These are phyloP conservation scores for Drosophila guanche DNA, from an alignment of 1,140 invertebrate genomes.

Conservation along the genomic window DNA sequence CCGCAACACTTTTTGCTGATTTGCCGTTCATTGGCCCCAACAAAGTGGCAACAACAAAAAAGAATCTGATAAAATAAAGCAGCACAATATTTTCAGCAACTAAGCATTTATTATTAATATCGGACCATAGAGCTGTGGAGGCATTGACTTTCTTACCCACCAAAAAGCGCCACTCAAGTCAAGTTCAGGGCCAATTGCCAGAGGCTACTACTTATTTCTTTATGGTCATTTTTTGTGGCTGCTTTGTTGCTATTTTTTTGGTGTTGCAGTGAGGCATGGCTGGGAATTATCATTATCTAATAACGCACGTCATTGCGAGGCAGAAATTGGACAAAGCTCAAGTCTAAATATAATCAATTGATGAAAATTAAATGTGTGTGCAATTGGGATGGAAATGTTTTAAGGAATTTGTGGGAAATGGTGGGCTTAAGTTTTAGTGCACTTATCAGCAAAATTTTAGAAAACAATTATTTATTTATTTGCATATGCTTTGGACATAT, in stretches of 20 bases:
- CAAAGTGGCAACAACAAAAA: conserved; percentile 33
- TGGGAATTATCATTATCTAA: conserved; percentile 34
- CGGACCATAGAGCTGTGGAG: conserved; percentile 17
- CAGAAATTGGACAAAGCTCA: conserved; percentile 27
- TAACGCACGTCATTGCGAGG: conserved; percentile 31
- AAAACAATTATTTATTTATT: too few species aligned
- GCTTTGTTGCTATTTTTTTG: conserved; percentile 13
- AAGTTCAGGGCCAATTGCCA: conserved; percentile 69
- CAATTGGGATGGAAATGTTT: background rate
- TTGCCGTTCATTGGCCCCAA: conserved; percentile 71
- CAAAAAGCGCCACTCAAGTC: conserved; percentile 56
- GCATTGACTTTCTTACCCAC: conserved; percentile 65
- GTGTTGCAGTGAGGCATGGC: conserved; percentile 6
- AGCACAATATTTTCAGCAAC: conserved; percentile 60
- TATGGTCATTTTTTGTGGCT: conserved; percentile 1
- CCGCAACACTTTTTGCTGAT: conserved; percentile 55
- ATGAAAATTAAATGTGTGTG: conserved; percentile 29
- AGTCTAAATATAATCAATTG: conserved; percentile 41
- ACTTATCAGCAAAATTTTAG: too few species aligned
- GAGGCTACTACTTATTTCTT: conserved; percentile 9
- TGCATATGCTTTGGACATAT: too few species aligned
- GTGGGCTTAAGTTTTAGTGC: background rate
- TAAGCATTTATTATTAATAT: conserved; percentile 61
- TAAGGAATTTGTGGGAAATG: background rate
- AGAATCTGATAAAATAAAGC: conserved; percentile 61